Evolutionary conservation across 2,797 vertebrate genomes (phyloP).

Genomic region (Erethizon dorsatum): DNA sequence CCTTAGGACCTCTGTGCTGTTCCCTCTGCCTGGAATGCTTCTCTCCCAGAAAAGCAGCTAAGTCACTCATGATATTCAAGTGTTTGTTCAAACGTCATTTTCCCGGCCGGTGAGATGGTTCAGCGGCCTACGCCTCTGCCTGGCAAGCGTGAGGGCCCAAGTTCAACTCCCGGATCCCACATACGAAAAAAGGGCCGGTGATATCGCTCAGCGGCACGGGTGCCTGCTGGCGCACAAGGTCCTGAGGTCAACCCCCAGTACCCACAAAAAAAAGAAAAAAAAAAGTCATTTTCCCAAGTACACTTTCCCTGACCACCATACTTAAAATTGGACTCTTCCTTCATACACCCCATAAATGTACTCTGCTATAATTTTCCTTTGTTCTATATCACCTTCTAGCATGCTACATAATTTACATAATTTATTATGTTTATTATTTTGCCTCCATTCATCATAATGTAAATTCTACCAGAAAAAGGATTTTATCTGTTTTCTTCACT

Average conservation of each 20-base stretch:
- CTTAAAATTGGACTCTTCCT: constrained; percentile 11
- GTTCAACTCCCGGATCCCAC: too few species aligned
- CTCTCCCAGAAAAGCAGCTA: background rate
- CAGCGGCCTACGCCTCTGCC: too few species aligned
- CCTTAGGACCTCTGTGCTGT: background rate
- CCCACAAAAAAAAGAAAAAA: too few species aligned
- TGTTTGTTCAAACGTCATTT: constrained; percentile 51
- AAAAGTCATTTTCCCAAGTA: constrained; percentile 6
- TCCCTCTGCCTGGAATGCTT: background rate
- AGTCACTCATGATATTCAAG: background rate
- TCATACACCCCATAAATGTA: background rate
- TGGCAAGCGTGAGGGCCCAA: too few species aligned
- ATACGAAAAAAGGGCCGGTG: too few species aligned
- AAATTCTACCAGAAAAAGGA: constrained; percentile 32
- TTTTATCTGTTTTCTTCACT: background rate
- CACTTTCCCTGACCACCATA: background rate
- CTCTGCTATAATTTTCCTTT: constrained; percentile 23
- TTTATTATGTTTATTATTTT: constrained; percentile 47
- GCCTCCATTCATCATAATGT: background rate
- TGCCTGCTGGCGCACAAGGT: too few species aligned
- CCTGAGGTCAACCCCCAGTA: too few species aligned
- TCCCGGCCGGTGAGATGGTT: background rate
- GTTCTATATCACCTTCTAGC: constrained; percentile 9
- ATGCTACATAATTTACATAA: background rate
- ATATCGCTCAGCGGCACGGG: too few species aligned